Conservation (phyloP, 1,140 invertebrate species). For the Brachionus paranguensis region DNA sequence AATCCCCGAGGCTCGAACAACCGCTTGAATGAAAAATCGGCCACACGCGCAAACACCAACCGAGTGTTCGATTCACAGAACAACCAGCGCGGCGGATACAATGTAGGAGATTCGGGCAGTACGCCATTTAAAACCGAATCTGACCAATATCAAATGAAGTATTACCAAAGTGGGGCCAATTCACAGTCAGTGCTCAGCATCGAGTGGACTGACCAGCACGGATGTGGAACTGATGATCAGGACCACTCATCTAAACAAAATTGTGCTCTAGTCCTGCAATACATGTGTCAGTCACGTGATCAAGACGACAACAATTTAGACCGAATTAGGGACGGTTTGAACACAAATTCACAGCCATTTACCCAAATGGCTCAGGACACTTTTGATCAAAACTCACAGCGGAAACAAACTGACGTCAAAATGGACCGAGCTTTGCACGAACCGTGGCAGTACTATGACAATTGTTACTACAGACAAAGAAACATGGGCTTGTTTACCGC, state of each 20-base stretch:
- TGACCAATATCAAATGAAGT: conserved; percentile 54
- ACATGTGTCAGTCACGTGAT: conserved; percentile 49
- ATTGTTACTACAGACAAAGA: conserved; percentile 49
- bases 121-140: conserved; percentile 44
- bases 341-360: conserved; percentile 46
- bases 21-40: conserved; percentile 51
- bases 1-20: conserved; percentile 52
- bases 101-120: conserved; percentile 49
- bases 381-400: conserved; percentile 13
- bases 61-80: conserved; percentile 55
- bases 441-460: conserved; percentile 53
- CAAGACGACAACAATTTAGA: not conserved
- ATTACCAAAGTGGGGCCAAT: conserved; percentile 51
- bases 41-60: conserved; percentile 49
- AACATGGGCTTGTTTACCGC: conserved; percentile 53
- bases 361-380: conserved; percentile 43
- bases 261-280: conserved; percentile 52
- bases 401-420: conserved; percentile 46
- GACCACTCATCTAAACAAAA: conserved; percentile 50
- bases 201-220: conserved; percentile 56
- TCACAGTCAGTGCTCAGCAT: conserved; percentile 46
- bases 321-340: conserved; percentile 46
- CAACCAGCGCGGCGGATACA: conserved; percentile 54
- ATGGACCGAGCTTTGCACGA: conserved; percentile 48
- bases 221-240: conserved; percentile 48